Base-by-base conservation (phyloP, 2,797 vertebrate genomes). In the Anniella stebbinsi region DNA sequence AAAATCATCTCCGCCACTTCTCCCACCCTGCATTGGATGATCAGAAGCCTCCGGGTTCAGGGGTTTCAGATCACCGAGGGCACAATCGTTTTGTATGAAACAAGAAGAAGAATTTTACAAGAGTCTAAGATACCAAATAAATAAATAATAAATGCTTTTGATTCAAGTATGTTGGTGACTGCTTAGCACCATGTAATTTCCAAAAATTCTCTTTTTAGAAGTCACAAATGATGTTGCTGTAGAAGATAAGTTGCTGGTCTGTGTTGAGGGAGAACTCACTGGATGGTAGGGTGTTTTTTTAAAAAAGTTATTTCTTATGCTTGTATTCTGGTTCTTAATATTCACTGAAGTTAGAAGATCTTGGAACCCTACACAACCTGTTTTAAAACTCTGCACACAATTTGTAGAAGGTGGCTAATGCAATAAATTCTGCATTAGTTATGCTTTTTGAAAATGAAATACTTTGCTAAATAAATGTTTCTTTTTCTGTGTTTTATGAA, bases 181-280 rank as follows among this genome's bases (percentile, higher is more conserved):
- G 6, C 48, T 30, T 21, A 77, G 9, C 33, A 5, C 1, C 0
- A 6, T 36, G 7, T 87, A n/a, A 93, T 76, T 70, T 82, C 36
- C 36, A 2, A 1, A 76, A 2, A 48, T 73, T 94, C 33, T 92
- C 41, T 93, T 91, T 81, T 10, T 92, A 99, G 98, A 92, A 92
- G 98, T 98, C 36, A 98, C 98, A 0, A 41, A 88, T 4, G 96
- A 98, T 41, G 97, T 99, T 57, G 75, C 88, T 36, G 91, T 98
- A 86, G 92, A 96, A 86, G 93, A 96, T 1, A 91, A 94, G 30
- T 93, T 96, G 17, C 90, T 97, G 78, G 25, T 96, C 38, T 96
- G 95, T 88, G 92, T 97, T 1, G 95, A 98, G 88, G 98, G 97
- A 60, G 92, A 94, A 0, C 93, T 98, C 30, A 94, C 95, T 75